Base-by-base conservation (phyloP, 2,888 invertebrate genomes). In the Pachycephus smyrnensis region DNA sequence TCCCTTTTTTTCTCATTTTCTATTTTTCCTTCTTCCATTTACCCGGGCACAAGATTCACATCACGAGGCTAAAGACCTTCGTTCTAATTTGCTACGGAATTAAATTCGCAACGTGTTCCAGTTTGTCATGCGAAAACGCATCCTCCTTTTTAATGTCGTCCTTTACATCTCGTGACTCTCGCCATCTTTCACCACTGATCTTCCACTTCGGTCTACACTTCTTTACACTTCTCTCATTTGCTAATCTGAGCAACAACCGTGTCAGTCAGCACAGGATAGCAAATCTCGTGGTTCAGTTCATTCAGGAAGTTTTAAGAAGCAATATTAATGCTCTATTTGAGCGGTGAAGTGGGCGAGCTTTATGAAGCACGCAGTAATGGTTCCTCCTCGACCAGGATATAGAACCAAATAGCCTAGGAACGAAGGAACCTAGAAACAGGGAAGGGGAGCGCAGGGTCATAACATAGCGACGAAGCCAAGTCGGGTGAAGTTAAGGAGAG, bases 401-500 rank as follows among this genome's bases (percentile, higher is more conserved):
- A 40, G 40, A 55, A 55, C 2, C 23, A 23, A 55, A 23, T 55
- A 55, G 23, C 55, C 9, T 55, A 55, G 23, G 55, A 55, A 9
- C 55, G 55, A 6, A 55, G 55, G 55, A 55, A 55, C 55, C 55
- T 55, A 55, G 55, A 23, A 55, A 23, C 55, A 55, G 23, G 9
- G 23, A 55, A 55, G 9, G 55, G 23, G 55, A 23, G 4, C 15
- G 23, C 33, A 23, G 74, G 33, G 37, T 74, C 74, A 33, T 74
- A 74, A 36, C 71, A 76, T 77, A 75, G 77, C 68, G 40, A 80
- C 80, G 83, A 85, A 85, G 85, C 82, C 83, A 85, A 86, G 82
- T 86, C 86, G 83, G 85, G 84, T 82, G 86, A 83, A 87, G 86
- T 86, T 86, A 86, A 86, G 87, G 87, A 87, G 89, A 85, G 86